Percentiles rank a stretch among this genome's conserved stretches.
These are phyloP conservation scores for Megastigmus dorsalis DNA, from an alignment of 2,888 invertebrate species.

Conservation along the genomic window DNA sequence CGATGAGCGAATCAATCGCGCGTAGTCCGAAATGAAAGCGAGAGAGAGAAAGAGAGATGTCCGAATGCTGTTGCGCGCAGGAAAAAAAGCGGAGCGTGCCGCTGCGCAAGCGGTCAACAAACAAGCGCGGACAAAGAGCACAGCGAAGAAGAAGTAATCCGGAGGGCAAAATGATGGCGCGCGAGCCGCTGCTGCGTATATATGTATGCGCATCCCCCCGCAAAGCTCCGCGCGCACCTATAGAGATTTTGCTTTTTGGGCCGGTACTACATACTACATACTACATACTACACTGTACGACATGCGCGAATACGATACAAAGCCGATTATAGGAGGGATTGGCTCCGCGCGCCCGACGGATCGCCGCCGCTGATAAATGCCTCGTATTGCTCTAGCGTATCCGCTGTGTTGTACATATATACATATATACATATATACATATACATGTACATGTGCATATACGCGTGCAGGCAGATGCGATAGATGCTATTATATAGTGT, in stretches of 20 bases:
- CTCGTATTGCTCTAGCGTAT: neutral
- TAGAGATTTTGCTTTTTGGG: neutral
- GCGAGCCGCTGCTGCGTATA: neutral
- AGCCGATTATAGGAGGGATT: conserved; percentile 24
- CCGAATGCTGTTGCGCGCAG: too few relatives aligned
- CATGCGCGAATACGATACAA: too few relatives aligned
- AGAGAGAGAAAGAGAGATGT: neutral
- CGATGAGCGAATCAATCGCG: conserved; percentile 38
- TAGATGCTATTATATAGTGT: too few relatives aligned
- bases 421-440: too few relatives aligned
- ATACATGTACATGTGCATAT: too few relatives aligned
- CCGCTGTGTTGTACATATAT: too few relatives aligned
- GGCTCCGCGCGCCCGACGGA: neutral
- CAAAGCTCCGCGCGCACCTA: neutral
- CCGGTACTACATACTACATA: too few relatives aligned
- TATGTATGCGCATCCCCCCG: conserved; percentile 37
- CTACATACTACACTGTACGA: too few relatives aligned
- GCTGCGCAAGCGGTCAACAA: neutral
- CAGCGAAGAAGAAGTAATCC: conserved; percentile 56
- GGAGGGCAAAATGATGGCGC: conserved; percentile 51
- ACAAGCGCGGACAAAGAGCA: conserved; percentile 47
- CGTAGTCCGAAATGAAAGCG: neutral
- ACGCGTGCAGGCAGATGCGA: neutral
- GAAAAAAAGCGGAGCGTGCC: neutral
- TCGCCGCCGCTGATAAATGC: conserved; percentile 16